A percentile compares a stretch with the other conserved stretches of the same genome.
These are phyloP conservation scores for Rosalia funebris DNA, from an alignment of 2,888 invertebrate genomes.

Conservation along the genomic window DNA sequence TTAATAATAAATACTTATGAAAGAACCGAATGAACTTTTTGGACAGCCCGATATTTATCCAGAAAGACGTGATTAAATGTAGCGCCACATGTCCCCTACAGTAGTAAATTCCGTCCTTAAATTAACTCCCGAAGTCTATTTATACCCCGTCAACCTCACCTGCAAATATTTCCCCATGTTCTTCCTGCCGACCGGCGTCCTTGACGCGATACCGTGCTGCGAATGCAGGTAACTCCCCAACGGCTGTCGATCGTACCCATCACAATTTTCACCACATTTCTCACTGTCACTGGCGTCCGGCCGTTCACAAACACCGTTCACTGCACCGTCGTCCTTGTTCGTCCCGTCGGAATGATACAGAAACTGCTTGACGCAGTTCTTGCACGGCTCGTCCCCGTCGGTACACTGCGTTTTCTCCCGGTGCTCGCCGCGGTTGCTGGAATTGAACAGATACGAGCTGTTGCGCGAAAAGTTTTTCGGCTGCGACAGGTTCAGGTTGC, in stretches of 20 bases:
- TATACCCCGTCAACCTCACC: conserved; percentile 45
- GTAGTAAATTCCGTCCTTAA: conserved; percentile 1
- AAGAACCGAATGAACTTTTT: too few relatives aligned
- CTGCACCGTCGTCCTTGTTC: conserved; percentile 23
- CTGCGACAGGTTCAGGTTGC: conserved; percentile 49
- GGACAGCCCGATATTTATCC: too few relatives aligned
- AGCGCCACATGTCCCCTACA: too few relatives aligned
- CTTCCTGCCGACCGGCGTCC: conserved; percentile 61
- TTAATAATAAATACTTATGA: too few relatives aligned
- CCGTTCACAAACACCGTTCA: conserved; percentile 13
- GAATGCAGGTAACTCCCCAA: conserved; percentile 62
- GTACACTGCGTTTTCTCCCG: conserved; percentile 30
- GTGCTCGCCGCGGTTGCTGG: conserved; percentile 36
- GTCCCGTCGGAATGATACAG: conserved; percentile 38
- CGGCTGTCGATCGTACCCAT: conserved; percentile 53
- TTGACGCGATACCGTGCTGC: conserved; percentile 60
- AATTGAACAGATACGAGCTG: conserved; percentile 48
- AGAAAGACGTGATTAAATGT: too few relatives aligned
- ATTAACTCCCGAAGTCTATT: conserved; percentile 1
- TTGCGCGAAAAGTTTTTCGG: conserved; percentile 43
- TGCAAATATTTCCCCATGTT: conserved; percentile 61
- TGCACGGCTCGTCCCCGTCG: conserved; percentile 23
- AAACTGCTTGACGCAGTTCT: conserved; percentile 36
- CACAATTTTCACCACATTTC: conserved; percentile 42
- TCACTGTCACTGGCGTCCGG: conserved; percentile 42